A percentile compares a stretch with the other conserved stretches of the same genome.
phyloP scores from a whole-genome alignment of 2,888 invertebrate genomes.

The Torymus aiolomorphi region DNA sequence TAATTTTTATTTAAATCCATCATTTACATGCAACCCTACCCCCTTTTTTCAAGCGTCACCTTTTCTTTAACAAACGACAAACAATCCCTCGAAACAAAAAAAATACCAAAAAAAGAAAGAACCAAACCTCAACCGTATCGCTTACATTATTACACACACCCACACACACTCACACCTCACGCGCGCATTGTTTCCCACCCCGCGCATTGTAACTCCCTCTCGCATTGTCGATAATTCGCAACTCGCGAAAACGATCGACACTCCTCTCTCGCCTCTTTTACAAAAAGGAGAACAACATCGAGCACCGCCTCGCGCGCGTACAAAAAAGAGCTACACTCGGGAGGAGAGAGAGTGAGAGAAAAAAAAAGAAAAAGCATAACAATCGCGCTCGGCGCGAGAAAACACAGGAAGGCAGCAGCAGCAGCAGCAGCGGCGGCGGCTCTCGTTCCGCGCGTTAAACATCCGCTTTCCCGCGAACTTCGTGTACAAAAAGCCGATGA shows the following conservation, averaged over 20 bases:
- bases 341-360: too few relatives aligned
- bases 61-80: background rate
- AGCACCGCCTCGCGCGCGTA: too few relatives aligned
- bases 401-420: background rate
- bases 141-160: conserved; percentile 1
- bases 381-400: background rate
- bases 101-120: too few relatives aligned
- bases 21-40: too few relatives aligned
- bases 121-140: background rate
- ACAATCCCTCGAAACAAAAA: too few relatives aligned
- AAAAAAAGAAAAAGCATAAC: conserved; percentile 14
- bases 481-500: conserved; percentile 23
- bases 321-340: too few relatives aligned
- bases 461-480: conserved; percentile 31
- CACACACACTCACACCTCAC: background rate
- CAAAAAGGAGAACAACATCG: too few relatives aligned
- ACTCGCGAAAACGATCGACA: conserved; percentile 31
- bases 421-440: background rate
- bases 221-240: conserved; percentile 42
- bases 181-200: too few relatives aligned
- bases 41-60: background rate
- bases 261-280: too few relatives aligned
- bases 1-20: too few relatives aligned
- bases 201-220: background rate
- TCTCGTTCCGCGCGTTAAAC: conserved; percentile 16